phyloP scores from a whole-genome alignment of 2,888 invertebrate genomes.

The Rhabditoides inermis region DNA sequence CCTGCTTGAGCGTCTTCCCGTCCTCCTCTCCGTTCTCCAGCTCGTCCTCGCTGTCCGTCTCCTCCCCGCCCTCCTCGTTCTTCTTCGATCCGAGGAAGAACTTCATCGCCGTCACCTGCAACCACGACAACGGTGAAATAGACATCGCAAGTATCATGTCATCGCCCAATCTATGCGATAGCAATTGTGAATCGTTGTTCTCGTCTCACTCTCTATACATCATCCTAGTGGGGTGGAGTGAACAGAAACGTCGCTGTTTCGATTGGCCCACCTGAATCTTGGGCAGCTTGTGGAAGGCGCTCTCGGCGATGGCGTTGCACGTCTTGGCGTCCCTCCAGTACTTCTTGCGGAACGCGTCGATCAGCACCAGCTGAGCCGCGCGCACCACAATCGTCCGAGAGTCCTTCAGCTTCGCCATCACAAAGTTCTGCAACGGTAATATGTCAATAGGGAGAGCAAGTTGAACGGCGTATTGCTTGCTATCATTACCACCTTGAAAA shows the following conservation, averaged over 20 bases:
- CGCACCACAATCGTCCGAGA: conserved; percentile 45
- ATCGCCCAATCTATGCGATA: no score
- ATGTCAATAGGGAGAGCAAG: no score
- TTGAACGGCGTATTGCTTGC: no score
- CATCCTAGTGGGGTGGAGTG: no score
- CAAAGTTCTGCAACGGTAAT: no score
- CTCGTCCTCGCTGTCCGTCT: conserved; percentile 63
- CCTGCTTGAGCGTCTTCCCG: conserved; percentile 29
- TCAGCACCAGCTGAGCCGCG: conserved; percentile 65
- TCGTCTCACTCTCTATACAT: no score
- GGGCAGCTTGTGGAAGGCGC: conserved; percentile 86
- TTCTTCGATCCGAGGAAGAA: conserved; percentile 77
- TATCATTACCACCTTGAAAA: no score
- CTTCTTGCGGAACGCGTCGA: conserved; percentile 79
- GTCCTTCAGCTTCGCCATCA: no score
- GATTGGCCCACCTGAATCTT: conserved; percentile 72
- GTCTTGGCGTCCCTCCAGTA: conserved; percentile 95
- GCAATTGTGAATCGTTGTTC: not conserved
- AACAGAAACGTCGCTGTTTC: no score
- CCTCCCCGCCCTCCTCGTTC: conserved; percentile 65
- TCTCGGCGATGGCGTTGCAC: conserved; percentile 87
- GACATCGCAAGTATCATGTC: not conserved
- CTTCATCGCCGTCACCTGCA: conserved; percentile 78
- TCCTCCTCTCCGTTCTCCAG: conserved; percentile 42
- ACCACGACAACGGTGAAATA: not conserved